These are phyloP conservation scores for Penaeus monodon DNA, from an alignment of 2,888 invertebrate species.

Conservation along the genomic window DNA sequence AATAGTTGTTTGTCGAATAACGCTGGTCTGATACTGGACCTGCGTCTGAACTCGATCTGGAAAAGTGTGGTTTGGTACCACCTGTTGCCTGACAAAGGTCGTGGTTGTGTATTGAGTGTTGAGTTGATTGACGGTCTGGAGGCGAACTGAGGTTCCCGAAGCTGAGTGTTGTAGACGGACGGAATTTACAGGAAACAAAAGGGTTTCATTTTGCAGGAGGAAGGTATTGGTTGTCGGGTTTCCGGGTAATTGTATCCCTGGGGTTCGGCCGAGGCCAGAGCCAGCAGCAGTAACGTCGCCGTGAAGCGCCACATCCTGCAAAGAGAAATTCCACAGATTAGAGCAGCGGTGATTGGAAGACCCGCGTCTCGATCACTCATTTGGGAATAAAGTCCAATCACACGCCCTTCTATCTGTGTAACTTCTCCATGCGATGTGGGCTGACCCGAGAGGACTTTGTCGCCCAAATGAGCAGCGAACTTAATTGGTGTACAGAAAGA, in stretches of 20 bases:
- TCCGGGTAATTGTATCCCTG: constrained; percentile 41
- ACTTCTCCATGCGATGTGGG: constrained; percentile 45
- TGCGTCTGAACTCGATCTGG: constrained; percentile 43
- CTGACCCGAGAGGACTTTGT: constrained; percentile 54
- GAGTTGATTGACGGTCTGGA: constrained; percentile 36
- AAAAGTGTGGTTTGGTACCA: constrained; percentile 51
- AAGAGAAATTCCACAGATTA: constrained; percentile 49
- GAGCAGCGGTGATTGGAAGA: constrained; percentile 56
- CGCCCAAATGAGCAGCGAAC: constrained; percentile 46
- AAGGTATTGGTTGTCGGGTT: constrained; percentile 40
- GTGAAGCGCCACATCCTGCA: constrained; percentile 48
- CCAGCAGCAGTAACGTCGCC: constrained; percentile 26
- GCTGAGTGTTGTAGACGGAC: constrained; percentile 41
- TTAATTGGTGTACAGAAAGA: background rate
- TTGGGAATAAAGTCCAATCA: constrained; percentile 59
- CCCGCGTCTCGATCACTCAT: constrained; percentile 49
- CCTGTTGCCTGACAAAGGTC: constrained; percentile 44
- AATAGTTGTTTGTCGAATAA: constrained; percentile 53
- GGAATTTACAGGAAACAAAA: constrained; percentile 35
- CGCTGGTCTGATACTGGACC: constrained; percentile 51
- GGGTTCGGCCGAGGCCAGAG: constrained; percentile 33
- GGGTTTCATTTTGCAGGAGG: constrained; percentile 34
- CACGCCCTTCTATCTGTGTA: constrained; percentile 47
- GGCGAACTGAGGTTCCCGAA: constrained; percentile 45
- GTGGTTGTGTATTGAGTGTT: constrained; percentile 44